These are phyloP conservation scores for Neotoxoptera formosana DNA, from an alignment of 1,140 invertebrate genomes.

Conservation along the genomic window DNA sequence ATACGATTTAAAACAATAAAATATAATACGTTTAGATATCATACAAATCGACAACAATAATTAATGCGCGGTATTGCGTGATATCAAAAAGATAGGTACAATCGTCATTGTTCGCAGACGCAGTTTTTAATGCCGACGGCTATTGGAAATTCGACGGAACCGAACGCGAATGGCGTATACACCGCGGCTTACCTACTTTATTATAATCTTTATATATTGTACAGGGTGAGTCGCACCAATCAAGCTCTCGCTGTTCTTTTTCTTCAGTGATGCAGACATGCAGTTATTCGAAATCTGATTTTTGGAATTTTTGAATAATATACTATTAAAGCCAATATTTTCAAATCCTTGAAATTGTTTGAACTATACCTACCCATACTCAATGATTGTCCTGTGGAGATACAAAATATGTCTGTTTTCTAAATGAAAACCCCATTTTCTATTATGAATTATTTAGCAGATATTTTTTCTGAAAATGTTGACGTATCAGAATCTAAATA, in stretches of 20 bases:
- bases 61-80: background rate
- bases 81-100: background rate
- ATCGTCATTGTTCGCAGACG: background rate
- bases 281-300: background rate
- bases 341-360: background rate
- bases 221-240: too few species aligned
- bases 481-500: background rate
- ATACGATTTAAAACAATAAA: background rate
- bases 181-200: too few species aligned
- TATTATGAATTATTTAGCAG: background rate
- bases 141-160: background rate
- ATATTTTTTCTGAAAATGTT: background rate
- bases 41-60: conserved; percentile 2
- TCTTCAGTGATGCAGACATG: too few species aligned
- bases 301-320: background rate
- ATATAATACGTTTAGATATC: background rate
- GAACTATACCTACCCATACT: background rate
- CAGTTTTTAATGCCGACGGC: too few species aligned
- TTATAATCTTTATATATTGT: background rate
- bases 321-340: background rate
- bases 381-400: too few species aligned
- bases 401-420: too few species aligned
- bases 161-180: background rate
- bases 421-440: background rate
- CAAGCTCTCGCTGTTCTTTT: background rate